Base-by-base conservation (phyloP, 2,113 vertebrate species). In the Xiphophorus hellerii region DNA sequence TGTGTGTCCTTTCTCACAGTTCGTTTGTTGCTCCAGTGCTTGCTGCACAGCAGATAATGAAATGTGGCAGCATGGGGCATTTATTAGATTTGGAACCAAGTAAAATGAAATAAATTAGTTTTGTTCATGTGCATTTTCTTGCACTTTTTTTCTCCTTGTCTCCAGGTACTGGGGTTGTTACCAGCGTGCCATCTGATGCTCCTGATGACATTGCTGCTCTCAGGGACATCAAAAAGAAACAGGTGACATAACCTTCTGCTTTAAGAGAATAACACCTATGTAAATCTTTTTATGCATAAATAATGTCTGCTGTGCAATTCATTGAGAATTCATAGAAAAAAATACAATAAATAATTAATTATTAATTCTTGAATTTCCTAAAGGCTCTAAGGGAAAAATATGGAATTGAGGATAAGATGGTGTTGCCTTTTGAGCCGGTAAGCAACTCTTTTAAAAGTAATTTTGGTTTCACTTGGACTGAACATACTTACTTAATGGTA, bases 151-250 rank as follows among this genome's bases (percentile, higher is more conserved):
- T 61, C 68, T 2, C 0, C 0, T 71, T 60, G 35, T 15, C 12
- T 7, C 48, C 84, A 99, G 98, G 98, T 63, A 99, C 98, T 14
- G 98, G 98, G 9, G 93, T 99, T 5, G 98, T 99, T 61, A 97
- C 97, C 61, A 98, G 98, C n/a, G 98, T 99, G 71, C 98, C 98
- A 2, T 99, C 98, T 3, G 98, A 99, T 82, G 92, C 98, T 44
- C 98, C 98, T 0, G 98, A 99, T 94, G 98, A 99, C 82, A 93
- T 97, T 61, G 95, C 97, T 78, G 98, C 98, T 66, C 93, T 99
- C 72, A 95, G 96, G 87, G 98, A 99, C 86, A 74, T 99, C 85
- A 99, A 98, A 88, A 99, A 98, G 89, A 99, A 99, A 80, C 96
- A 95, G 93, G 98, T 97, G 75, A 90, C 12, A 12, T 9, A 48